A percentile compares a stretch with the other conserved stretches of the same genome.
phyloP scores from a whole-genome alignment of 2,797 vertebrate genomes.

The Amblyraja radiata region DNA sequence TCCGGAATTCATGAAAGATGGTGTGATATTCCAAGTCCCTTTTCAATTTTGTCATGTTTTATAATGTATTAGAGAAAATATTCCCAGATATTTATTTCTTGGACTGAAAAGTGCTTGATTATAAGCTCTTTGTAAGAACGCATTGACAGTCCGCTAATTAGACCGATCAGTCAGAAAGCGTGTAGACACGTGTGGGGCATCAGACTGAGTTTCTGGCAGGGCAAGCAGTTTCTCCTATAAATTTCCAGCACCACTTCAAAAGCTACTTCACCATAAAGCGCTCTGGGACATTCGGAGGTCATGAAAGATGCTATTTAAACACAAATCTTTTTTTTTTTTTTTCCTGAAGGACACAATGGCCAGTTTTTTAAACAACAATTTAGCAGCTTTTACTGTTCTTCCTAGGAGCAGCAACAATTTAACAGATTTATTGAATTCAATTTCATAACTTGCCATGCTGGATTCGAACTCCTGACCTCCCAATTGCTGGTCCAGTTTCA shows the following conservation, averaged over 20 bases:
- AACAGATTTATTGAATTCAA: conserved; percentile 36
- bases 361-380: conserved; percentile 29
- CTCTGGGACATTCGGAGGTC: too few species aligned
- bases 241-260: too few species aligned
- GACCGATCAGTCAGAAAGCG: background rate
- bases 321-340: too few species aligned
- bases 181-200: background rate
- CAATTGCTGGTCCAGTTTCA: conserved; percentile 25
- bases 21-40: background rate
- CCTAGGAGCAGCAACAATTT: conserved; percentile 7
- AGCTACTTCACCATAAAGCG: too few species aligned
- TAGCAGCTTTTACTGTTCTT: conserved; percentile 25
- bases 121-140: background rate
- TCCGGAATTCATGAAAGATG: background rate
- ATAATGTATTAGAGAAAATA: too few species aligned
- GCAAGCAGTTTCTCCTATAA: background rate
- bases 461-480: conserved; percentile 19
- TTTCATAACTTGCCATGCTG: conserved; percentile 27
- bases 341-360: conserved; percentile 26
- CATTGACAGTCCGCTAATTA: background rate
- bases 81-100: background rate
- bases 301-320: too few species aligned
- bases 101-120: background rate
- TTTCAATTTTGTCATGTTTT: background rate
- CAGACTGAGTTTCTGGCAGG: background rate